Percentiles rank a stretch among this genome's conserved stretches.
Evolutionary conservation across 1,140 invertebrate genomes (phyloP).

Genomic region (Meloidogyne hapla): DNA sequence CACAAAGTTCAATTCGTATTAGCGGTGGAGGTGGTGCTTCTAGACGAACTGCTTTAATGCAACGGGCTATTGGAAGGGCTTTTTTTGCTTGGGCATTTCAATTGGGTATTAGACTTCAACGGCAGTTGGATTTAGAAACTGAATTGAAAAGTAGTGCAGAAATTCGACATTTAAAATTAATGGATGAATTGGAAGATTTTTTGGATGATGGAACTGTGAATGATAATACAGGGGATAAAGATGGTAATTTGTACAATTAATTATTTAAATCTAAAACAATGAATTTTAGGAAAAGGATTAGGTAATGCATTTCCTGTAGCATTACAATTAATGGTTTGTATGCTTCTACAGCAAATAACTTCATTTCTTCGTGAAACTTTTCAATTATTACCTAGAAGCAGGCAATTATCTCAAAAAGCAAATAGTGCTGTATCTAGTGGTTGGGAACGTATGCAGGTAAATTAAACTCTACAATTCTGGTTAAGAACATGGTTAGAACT

Average conservation of each 20-base stretch:
- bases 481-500: too few relatives aligned
- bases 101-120: conserved; percentile 29
- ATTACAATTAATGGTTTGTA: conserved; percentile 84
- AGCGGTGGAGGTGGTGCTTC: conserved; percentile 57
- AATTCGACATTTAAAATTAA: conserved; percentile 65
- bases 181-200: conserved; percentile 92
- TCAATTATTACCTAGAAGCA: conserved; percentile 69
- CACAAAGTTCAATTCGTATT: conserved; percentile 25
- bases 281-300: conserved; percentile 66
- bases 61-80: conserved; percentile 86
- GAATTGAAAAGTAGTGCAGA: conserved; percentile 65
- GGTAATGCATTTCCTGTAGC: conserved; percentile 86
- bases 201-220: conserved; percentile 78
- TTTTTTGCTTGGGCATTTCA: conserved; percentile 95
- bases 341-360: conserved; percentile 90
- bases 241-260: conserved; percentile 69
- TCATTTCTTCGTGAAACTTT: conserved; percentile 94
- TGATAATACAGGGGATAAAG: conserved; percentile 67
- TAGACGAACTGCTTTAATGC: conserved; percentile 76
- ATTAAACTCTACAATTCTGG: neutral
- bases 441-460: conserved; percentile 61
- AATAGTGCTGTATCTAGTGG: conserved; percentile 41
- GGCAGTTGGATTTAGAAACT: conserved; percentile 43
- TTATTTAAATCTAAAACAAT: neutral
- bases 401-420: conserved; percentile 46